Percentiles rank a stretch among this genome's conserved stretches.
phyloP scores from a whole-genome alignment of 2,113 vertebrate species.

The crab-eating macaque (Macaca fascicularis) region T2T-MFA8v1.1 NC_088377.1:84795501-84796000 shows the following conservation, averaged over 20 bases:
- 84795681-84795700: neutral
- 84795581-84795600: neutral
- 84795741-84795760: neutral
- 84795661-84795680: neutral
- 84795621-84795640: accelerated
- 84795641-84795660: neutral
- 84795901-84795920: neutral
- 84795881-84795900: neutral
- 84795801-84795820: neutral
- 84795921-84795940: neutral
- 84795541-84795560: neutral
- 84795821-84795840: neutral
- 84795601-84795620: neutral
- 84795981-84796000: neutral
- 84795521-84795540: accelerated
- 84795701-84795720: neutral
- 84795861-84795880: neutral
- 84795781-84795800: neutral
- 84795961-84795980: neutral
- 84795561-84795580: neutral
- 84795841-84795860: neutral
- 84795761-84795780: neutral
- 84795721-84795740: neutral
- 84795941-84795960: neutral
- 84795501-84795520: neutral